Conservation (phyloP, 30 jellyfish, hydroid and myxozoan species). For the Cassiopea xamachana region DNA sequence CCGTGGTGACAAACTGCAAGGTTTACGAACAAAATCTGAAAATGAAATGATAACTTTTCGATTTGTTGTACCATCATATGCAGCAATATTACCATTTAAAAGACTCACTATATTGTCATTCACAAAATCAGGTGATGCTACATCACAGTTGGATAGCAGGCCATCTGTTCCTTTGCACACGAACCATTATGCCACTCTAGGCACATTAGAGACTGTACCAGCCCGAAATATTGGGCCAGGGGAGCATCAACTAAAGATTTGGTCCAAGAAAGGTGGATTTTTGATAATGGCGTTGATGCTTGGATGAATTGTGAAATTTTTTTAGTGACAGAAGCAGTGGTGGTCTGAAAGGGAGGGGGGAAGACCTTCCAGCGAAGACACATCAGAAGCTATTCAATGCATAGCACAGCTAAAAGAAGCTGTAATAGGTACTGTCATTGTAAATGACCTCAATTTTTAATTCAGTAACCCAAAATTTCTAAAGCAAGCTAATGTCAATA, state of each 20-base stretch:
- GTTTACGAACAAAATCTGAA: slow-evolving; percentile 55
- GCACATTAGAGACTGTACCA: slow-evolving; percentile 54
- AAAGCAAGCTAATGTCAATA: too few species aligned
- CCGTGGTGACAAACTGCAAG: slow-evolving; percentile 71
- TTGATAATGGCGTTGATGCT: slow-evolving; percentile 71
- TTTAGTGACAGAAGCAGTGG: too few species aligned
- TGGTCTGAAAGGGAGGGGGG: too few species aligned
- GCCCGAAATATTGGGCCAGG: slow-evolving; percentile 80
- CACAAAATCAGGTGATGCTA: slow-evolving; percentile 73
- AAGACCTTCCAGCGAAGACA: too few species aligned
- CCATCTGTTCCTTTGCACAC: slow-evolving; percentile 52
- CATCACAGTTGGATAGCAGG: slow-evolving; percentile 72
- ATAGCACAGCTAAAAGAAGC: too few species aligned
- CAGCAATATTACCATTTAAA: slow-evolving; percentile 45
- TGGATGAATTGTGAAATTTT: slow-evolving; percentile 12
- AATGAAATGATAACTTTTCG: slow-evolving; percentile 60
- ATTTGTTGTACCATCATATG: slow-evolving; percentile 63
- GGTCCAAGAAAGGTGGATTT: slow-evolving; percentile 76
- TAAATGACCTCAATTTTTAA: too few species aligned
- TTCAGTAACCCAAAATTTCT: too few species aligned
- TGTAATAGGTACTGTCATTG: too few species aligned
- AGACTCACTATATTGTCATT: slow-evolving; percentile 60
- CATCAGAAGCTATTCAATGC: too few species aligned
- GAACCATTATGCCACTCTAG: slow-evolving; percentile 38
- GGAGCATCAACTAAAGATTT: slow-evolving; percentile 67